phyloP scores from a whole-genome alignment of 2,113 vertebrate species.

The rat (Rattus norvegicus) region GRCr8 NC_086033.1:66859501-66860000 shows the following conservation, averaged over 20 bases:
- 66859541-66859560: neutral
- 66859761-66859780: neutral
- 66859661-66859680: neutral
- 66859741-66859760: neutral
- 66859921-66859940: neutral
- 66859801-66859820: neutral
- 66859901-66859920: neutral
- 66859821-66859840: neutral
- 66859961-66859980: constrained; percentile 16
- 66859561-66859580: neutral
- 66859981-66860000: neutral
- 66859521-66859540: neutral
- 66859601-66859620: neutral
- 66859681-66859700: neutral
- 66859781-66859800: neutral
- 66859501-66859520: neutral
- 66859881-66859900: constrained; percentile 25
- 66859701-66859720: neutral
- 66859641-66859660: neutral
- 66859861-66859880: neutral
- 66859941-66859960: constrained; percentile 6
- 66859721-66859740: constrained; percentile 15
- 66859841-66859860: neutral
- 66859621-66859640: neutral
- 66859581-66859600: constrained; percentile 1